These are phyloP conservation scores for Venusia cambrica DNA, from an alignment of 2,888 invertebrate genomes.

Conservation along the genomic window DNA sequence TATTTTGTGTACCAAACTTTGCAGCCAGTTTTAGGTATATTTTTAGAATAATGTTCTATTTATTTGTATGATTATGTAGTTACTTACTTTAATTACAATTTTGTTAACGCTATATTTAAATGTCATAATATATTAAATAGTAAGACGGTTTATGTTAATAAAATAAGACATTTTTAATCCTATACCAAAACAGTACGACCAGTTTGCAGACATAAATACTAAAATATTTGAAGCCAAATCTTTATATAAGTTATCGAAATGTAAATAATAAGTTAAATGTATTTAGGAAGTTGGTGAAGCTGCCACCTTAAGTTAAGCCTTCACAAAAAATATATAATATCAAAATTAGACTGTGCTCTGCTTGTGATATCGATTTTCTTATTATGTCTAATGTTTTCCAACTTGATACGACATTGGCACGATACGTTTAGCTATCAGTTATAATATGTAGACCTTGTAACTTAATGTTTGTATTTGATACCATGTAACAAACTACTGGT, in stretches of 20 bases:
- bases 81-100: conserved; percentile 9
- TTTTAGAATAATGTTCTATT: conserved; percentile 29
- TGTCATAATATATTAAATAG: too few species aligned
- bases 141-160: too few species aligned
- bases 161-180: conserved; percentile 38
- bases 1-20: conserved; percentile 53
- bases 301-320: too few species aligned
- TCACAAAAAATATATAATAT: too few species aligned
- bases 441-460: too few species aligned
- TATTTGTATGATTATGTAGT: conserved; percentile 18
- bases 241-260: conserved; percentile 29
- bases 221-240: conserved; percentile 48
- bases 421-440: too few species aligned
- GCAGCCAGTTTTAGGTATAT: conserved; percentile 57
- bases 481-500: too few species aligned
- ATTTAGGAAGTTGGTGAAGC: conserved; percentile 20
- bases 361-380: too few species aligned
- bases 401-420: too few species aligned
- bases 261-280: conserved; percentile 27
- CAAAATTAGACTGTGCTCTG: too few species aligned
- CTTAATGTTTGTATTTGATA: too few species aligned
- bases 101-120: conserved; percentile 9
- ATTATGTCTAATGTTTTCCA: too few species aligned
- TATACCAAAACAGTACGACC: conserved; percentile 69
- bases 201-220: conserved; percentile 43